Evolutionary conservation across 1,140 invertebrate genomes (phyloP), one percentile per base, ranked within the genome.

Genomic region (Berghia stephanieae): DNA sequence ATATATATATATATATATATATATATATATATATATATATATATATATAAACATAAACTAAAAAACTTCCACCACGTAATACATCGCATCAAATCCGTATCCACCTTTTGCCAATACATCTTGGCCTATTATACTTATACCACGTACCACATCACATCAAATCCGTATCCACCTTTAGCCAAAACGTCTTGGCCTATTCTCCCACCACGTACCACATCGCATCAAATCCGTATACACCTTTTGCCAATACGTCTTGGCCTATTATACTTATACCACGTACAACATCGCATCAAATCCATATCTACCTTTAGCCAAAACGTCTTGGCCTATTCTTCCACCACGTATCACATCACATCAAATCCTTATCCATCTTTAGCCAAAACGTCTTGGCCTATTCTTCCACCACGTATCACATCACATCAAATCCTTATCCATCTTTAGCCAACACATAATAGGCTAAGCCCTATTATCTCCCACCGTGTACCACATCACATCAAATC

Each of bases 351-450:
- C n/a, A n/a, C n/a, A n/a, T n/a, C n/a, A n/a, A n/a, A n/a, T n/a
- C n/a, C n/a, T n/a, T n/a, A n/a, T n/a, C n/a, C n/a, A 75, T 34
- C 72, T 57, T 75, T 38, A 3, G 57, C 8, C 10, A 63, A 21
- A 4, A 72, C 88, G 6, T 90, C 92, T 0, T 90, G 93, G 67
- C 92, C 94, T 36, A 90, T 92, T n/a, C n/a, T n/a, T n/a, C n/a
- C n/a, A n/a, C n/a, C n/a, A n/a, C n/a, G n/a, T n/a, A n/a, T n/a
- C n/a, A n/a, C n/a, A n/a, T n/a, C n/a, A n/a, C n/a, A n/a, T n/a
- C n/a, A n/a, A n/a, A n/a, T n/a, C n/a, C n/a, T n/a, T n/a, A n/a
- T n/a, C n/a, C n/a, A 75, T 34, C 72, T 57, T 75, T 38, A 3
- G 57, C 8, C 10, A 63, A 21, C 4, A 72, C 88, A 8, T 90